Conservation (phyloP, 2,113 vertebrate genomes). For the Podarcis cretensis region DNA sequence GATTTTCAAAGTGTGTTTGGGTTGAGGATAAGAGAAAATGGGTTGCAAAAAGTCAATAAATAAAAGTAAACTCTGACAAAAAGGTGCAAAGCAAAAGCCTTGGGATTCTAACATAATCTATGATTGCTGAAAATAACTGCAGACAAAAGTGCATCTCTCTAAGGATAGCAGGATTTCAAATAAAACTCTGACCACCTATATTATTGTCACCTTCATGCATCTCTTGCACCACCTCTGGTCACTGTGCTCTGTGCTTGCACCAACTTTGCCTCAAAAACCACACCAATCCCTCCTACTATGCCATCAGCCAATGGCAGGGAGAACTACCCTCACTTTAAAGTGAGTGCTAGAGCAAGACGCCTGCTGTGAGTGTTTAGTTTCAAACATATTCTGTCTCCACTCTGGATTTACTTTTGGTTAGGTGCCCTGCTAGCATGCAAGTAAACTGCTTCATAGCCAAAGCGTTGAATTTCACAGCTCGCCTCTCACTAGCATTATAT, state of each 20-base stretch:
- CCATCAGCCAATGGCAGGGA: not conserved
- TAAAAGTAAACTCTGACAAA: not conserved
- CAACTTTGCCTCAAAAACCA: not conserved
- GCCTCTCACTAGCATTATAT: constrained; percentile 65
- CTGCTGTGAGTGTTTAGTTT: constrained; percentile 30
- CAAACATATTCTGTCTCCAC: constrained; percentile 31
- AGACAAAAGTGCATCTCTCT: constrained; percentile 1
- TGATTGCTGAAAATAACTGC: not conserved
- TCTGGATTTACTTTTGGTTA: constrained; percentile 66
- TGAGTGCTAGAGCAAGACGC: constrained; percentile 25
- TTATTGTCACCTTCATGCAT: not conserved
- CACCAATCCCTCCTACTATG: not conserved
- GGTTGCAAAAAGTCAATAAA: not conserved
- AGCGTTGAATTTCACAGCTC: constrained; percentile 68
- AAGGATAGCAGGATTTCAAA: not conserved
- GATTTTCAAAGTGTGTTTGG: not conserved
- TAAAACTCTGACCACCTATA: not conserved
- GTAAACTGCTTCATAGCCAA: constrained; percentile 62
- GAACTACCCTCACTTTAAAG: constrained; percentile 7
- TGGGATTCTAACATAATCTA: not conserved
- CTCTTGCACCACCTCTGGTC: constrained; percentile 12
- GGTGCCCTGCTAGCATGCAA: constrained; percentile 57
- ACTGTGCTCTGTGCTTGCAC: not conserved
- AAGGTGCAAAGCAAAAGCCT: not conserved
- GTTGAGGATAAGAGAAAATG: not conserved